Base-by-base conservation (phyloP, 2,888 invertebrate genomes). In the Pseudoips prasinana region DNA sequence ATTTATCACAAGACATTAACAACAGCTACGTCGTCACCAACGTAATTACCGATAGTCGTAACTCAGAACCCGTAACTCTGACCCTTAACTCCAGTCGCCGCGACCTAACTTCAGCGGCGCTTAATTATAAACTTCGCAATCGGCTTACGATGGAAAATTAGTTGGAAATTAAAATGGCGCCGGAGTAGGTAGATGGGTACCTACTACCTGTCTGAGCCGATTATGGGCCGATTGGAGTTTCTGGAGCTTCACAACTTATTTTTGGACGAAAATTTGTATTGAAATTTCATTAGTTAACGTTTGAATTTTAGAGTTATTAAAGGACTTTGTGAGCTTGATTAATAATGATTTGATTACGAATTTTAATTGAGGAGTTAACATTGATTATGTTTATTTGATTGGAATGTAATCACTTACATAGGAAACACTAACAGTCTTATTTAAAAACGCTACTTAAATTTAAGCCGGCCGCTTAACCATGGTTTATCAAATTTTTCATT, bases 91-190 rank as follows among this genome's bases (percentile, higher is more conserved):
- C 52, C 32, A 26, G 14, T 14, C 2, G 14, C 14, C 14, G 14
- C 14, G 14, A 14, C 14, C 14, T 14, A 14, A 14, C 14, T 14
- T 14, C 29, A 34, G 36, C 32, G 42, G 37, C 48, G 52, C 48
- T 53, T 76, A 72, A 82, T 82, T 76, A 79, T 57, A 57, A 81
- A 82, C 69, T 83, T 76, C 38, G 58, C 74, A 83, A 84, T 81
- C 85, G 75, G 77, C 84, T 85, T 75, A 65, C 67, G 64, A 59
- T 51, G 65, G 68, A 52, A 77, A 83, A 84, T 84, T 81, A 77
- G 79, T 75, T 65, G 65, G 53, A 70, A 81, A 81, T 83, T 84
- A 82, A 85, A 84, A 80, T 74, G 53, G 50, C 48, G 47, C 27
- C 48, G 17, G 27, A 45, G 64, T 64, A 62, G 75, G 14, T 3